These are phyloP conservation scores for Hepsetus odoe DNA, from an alignment of 2,113 vertebrate genomes.

Conservation along the genomic window DNA sequence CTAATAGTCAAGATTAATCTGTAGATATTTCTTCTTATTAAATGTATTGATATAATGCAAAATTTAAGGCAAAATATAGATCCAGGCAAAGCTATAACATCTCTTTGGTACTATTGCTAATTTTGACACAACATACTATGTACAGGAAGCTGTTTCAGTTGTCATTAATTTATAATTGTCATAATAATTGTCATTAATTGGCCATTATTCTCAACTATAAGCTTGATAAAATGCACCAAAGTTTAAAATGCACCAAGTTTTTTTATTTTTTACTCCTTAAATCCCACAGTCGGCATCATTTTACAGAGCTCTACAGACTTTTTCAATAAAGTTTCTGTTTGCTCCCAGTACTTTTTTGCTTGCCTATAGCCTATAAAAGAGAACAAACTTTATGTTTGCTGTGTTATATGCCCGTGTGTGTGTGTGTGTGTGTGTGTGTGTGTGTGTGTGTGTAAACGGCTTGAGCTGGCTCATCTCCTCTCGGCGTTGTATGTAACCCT, in stretches of 20 bases:
- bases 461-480: constrained; percentile 46
- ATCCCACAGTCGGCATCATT: background rate
- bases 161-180: no score
- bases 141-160: no score
- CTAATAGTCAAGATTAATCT: no score
- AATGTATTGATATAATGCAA: no score
- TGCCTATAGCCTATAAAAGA: background rate
- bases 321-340: background rate
- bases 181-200: no score
- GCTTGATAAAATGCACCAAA: background rate
- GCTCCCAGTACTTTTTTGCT: background rate
- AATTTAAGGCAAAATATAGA: no score
- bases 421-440: constrained; percentile 30
- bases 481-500: constrained; percentile 56
- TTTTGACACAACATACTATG: no score
- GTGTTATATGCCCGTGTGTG: constrained; percentile 18
- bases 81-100: no score
- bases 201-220: no score
- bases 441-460: constrained; percentile 23
- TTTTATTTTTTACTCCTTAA: background rate
- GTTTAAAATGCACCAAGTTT: no score
- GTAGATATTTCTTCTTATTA: no score
- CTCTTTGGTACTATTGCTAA: no score
- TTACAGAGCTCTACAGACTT: background rate
- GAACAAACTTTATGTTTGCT: background rate